Evolutionary conservation across 2,888 invertebrate species (phyloP).

Genomic region (Drosophila atripex): DNA sequence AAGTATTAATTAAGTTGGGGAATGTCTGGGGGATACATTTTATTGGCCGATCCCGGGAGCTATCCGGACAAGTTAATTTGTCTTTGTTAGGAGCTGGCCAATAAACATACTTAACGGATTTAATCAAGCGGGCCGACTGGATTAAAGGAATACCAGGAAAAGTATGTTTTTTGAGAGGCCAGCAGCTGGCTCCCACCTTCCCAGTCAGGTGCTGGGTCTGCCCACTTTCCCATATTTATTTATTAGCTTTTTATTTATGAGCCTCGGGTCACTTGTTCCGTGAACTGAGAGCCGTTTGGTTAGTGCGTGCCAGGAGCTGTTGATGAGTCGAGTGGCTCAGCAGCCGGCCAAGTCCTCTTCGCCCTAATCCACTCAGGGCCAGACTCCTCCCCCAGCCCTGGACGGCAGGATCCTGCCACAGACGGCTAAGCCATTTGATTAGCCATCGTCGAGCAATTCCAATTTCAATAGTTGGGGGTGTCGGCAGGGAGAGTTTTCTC

Average conservation of each 20-base stretch:
- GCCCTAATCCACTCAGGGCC: conserved; percentile 32
- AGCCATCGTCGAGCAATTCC: conserved; percentile 44
- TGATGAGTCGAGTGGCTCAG: conserved; percentile 63
- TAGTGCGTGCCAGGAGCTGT: conserved; percentile 57
- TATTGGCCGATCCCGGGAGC: neutral
- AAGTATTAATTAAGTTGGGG: conserved; percentile 23
- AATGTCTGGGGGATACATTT: conserved; percentile 13
- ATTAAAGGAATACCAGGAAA: too few relatives aligned
- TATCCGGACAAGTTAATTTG: conserved; percentile 17
- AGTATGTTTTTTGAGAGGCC: neutral
- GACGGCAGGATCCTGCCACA: neutral
- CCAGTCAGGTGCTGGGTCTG: neutral
- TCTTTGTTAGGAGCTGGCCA: neutral
- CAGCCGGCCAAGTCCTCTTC: conserved; percentile 23
- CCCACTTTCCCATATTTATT: conserved; percentile 50
- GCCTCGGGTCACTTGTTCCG: conserved; percentile 33
- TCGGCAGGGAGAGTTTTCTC: neutral
- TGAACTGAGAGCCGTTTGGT: conserved; percentile 39
- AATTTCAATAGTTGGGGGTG: conserved; percentile 36
- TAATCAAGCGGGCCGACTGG: neutral
- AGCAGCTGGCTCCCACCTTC: neutral
- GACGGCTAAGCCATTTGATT: conserved; percentile 44
- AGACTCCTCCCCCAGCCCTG: neutral
- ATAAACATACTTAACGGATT: conserved; percentile 1
- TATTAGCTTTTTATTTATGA: conserved; percentile 66